Evolutionary conservation across 2,888 invertebrate species (phyloP).

Genomic region (Troides helena): DNA sequence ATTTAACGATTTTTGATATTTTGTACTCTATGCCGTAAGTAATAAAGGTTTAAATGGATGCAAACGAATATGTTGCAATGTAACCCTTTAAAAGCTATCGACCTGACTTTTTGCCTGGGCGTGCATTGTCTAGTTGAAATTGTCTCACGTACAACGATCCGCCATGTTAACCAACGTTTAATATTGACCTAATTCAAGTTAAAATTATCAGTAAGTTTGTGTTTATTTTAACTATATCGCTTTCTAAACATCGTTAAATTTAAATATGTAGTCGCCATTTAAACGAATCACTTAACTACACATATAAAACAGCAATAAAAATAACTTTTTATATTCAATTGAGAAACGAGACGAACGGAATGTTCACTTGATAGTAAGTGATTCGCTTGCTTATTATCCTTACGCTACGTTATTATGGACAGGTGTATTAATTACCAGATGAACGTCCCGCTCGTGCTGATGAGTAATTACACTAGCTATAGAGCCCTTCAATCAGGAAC

Average conservation of each 20-base stretch:
- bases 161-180: slow-evolving; percentile 20
- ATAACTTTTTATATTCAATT: too few species aligned
- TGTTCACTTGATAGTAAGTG: too few species aligned
- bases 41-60: slow-evolving; percentile 3
- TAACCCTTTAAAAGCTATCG: slow-evolving; percentile 29
- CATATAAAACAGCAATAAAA: too few species aligned
- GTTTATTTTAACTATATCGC: slow-evolving; percentile 15
- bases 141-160: slow-evolving; percentile 26
- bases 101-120: slow-evolving; percentile 24
- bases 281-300: too few species aligned
- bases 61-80: slow-evolving; percentile 9
- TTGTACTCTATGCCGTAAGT: background rate
- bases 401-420: too few species aligned
- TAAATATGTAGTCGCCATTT: too few species aligned
- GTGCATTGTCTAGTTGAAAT: slow-evolving; percentile 29
- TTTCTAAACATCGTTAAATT: slow-evolving; percentile 1
- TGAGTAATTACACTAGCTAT: too few species aligned
- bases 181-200: slow-evolving; percentile 24
- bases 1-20: slow-evolving; percentile 3
- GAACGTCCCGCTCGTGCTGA: too few species aligned
- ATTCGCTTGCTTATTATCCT: too few species aligned
- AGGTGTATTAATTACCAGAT: too few species aligned
- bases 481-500: too few species aligned
- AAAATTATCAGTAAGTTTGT: slow-evolving; percentile 6
- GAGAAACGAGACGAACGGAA: too few species aligned